Conservation (phyloP, 2,113 vertebrate genomes). For the Plecotus auritus region DNA sequence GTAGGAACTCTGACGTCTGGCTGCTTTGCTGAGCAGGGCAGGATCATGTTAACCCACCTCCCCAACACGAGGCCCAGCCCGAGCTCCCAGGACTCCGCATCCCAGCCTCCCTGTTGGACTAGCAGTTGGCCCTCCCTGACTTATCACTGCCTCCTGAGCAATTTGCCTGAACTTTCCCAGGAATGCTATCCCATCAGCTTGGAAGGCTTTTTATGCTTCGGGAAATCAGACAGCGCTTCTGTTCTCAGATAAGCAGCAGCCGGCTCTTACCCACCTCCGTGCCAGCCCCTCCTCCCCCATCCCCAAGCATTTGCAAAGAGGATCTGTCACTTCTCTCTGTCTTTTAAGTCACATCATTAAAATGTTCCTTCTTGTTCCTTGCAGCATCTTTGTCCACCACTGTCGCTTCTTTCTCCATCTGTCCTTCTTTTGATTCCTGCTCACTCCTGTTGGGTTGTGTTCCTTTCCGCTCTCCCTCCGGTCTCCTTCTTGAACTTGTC, state of each 20-base stretch:
- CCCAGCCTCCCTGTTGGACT: neutral
- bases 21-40: neutral
- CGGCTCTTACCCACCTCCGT: neutral
- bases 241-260: neutral
- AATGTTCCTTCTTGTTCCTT: conserved; percentile 28
- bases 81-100: neutral
- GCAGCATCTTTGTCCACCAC: neutral
- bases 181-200: neutral
- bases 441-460: neutral
- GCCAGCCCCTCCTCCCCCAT: too few species aligned
- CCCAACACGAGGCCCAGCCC: neutral
- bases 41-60: neutral
- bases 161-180: neutral
- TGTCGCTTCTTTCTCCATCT: neutral
- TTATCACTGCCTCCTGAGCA: neutral
- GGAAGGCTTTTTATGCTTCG: accelerated
- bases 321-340: neutral
- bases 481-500: neutral
- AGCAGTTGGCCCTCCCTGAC: neutral
- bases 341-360: conserved; percentile 32
- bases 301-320: neutral
- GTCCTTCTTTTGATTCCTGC: neutral
- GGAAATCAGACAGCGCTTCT: neutral
- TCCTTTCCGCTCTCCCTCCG: neutral
- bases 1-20: neutral